Evolutionary conservation across 1,140 invertebrate genomes (phyloP), one percentile per base, ranked within the genome.

Genomic region (Sarcophaga peregrina): DNA sequence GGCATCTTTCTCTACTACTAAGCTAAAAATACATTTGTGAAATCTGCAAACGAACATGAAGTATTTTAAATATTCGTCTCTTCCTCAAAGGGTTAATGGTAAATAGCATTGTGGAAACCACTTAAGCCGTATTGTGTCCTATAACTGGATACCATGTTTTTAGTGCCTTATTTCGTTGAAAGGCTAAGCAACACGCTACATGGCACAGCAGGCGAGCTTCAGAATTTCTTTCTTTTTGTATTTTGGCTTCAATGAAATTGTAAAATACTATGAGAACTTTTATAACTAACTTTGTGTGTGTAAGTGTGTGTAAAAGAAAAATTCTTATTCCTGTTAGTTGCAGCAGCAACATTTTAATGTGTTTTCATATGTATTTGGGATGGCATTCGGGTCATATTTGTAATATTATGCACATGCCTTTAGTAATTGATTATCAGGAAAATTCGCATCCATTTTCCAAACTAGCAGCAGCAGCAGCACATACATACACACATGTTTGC

Each of bases 371-470:
- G 25, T 37, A 4, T 68, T 68, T 68, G 62, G 17, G 8, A 68
- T 68, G 9, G 25, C 20, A 68, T 25, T 68, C 20, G 62, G 62
- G 62, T n/a, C 62, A 68, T 68, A 37, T 37, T 37, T 37, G 25
- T 37, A 68, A 68, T 68, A 20, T 52, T 52, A 52, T 68, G 62
- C 62, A 37, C 25, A 68, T 68, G 62, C 62, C 20, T 68, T 68
- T 8, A 68, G 62, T 68, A 68, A 68, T 68, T 68, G 62, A 68
- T 68, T 68, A 68, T 68, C 62, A 68, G 20, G 1, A 68, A 68
- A 68, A 20, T 68, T n/a, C 62, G 8, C 62, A 68, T 68, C 20
- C 62, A 68, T 68, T 68, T 68, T 8, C 17, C 58, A n/a, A n/a
- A n/a, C n/a, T n/a, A n/a, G n/a, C n/a, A n/a, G n/a, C n/a, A n/a